Percentiles rank a stretch among this genome's conserved stretches.
These are phyloP conservation scores for Escarpia spicata DNA, from an alignment of 2,888 invertebrate species.

Conservation along the genomic window DNA sequence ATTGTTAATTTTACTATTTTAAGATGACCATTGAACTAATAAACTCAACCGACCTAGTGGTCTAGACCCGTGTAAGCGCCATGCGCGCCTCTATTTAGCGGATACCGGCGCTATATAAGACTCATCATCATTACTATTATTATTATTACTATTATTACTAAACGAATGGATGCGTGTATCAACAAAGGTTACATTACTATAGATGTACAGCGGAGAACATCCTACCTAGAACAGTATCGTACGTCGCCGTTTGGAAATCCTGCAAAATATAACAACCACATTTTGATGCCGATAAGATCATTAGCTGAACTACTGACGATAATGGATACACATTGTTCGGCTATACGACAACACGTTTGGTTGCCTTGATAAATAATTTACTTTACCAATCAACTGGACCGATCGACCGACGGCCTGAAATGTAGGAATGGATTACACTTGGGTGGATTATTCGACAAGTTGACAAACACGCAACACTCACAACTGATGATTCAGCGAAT, in stretches of 20 bases:
- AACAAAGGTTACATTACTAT: no score
- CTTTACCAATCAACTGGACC: not conserved
- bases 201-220: no score
- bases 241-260: not conserved
- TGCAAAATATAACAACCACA: not conserved
- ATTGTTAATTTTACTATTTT: no score
- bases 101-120: no score
- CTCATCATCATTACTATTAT: no score
- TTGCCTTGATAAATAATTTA: not conserved
- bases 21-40: no score
- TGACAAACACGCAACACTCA: not conserved
- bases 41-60: no score
- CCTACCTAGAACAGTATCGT: not conserved
- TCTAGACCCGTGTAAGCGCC: no score
- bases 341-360: not conserved
- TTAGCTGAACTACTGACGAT: not conserved
- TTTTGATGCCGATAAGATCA: not conserved
- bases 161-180: no score
- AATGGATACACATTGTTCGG: not conserved
- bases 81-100: no score
- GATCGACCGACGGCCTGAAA: not conserved
- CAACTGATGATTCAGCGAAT: not conserved
- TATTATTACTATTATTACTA: no score
- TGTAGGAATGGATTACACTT: not conserved
- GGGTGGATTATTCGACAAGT: not conserved